A percentile compares a stretch with the other conserved stretches of the same genome.
Evolutionary conservation across 2,888 invertebrate genomes (phyloP).

Genomic region (Drosophila conformis): DNA sequence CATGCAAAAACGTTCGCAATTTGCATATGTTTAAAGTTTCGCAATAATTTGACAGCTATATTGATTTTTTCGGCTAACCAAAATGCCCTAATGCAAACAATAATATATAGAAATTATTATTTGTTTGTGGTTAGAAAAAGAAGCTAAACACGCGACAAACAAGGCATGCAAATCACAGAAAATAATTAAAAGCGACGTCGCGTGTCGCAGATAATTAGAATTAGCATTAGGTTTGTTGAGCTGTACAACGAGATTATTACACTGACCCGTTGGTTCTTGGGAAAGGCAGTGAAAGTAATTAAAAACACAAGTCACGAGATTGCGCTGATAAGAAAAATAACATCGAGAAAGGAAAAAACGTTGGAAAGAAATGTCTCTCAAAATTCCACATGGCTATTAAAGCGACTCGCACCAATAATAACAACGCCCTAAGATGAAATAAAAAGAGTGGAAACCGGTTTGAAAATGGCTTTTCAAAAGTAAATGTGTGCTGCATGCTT

Average conservation of each 20-base stretch:
- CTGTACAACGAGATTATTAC: conserved; percentile 26
- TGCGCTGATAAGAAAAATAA: conserved; percentile 38
- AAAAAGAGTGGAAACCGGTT: conserved; percentile 61
- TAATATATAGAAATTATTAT: conserved; percentile 52
- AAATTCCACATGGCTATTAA: conserved; percentile 44
- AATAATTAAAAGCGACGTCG: conserved; percentile 64
- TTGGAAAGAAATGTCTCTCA: conserved; percentile 43
- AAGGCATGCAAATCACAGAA: conserved; percentile 26
- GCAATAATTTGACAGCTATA: conserved; percentile 22
- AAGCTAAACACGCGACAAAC: conserved; percentile 25
- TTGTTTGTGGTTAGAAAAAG: conserved; percentile 26
- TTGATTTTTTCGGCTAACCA: conserved; percentile 42
- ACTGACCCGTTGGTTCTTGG: conserved; percentile 45
- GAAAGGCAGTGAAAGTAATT: conserved; percentile 76
- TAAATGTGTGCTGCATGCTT: conserved; percentile 48
- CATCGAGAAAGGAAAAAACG: conserved; percentile 12
- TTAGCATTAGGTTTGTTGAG: conserved; percentile 34
- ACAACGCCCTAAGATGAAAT: conserved; percentile 54
- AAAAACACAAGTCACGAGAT: conserved; percentile 66
- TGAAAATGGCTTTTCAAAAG: conserved; percentile 60
- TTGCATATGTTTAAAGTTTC: conserved; percentile 22
- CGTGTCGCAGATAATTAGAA: conserved; percentile 74
- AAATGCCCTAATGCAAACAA: conserved; percentile 16
- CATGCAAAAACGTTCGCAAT: conserved; percentile 1
- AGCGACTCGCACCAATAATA: conserved; percentile 39